Percentiles rank a stretch among this genome's conserved stretches.
Evolutionary conservation across 1,140 invertebrate species (phyloP).

Genomic region (Tetramorium alpestre): DNA sequence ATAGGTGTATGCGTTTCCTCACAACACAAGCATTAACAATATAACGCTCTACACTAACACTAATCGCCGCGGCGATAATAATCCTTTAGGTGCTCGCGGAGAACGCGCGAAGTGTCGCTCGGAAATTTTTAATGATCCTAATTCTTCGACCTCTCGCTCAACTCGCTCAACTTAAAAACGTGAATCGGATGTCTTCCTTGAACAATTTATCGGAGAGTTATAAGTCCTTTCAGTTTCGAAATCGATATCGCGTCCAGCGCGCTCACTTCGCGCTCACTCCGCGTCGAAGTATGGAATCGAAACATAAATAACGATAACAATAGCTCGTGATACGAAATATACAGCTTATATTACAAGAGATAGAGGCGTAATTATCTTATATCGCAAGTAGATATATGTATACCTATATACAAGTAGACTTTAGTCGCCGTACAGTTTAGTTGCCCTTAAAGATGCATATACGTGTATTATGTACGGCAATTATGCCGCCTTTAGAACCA

Average conservation of each 20-base stretch:
- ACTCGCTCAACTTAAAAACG: neutral
- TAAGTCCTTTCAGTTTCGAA: neutral
- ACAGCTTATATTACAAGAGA: slow-evolving; percentile 84
- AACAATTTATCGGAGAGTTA: neutral
- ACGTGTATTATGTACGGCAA: slow-evolving; percentile 41
- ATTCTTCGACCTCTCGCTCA: neutral
- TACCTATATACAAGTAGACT: slow-evolving; percentile 69
- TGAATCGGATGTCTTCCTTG: neutral
- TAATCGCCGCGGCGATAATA: slow-evolving; percentile 79
- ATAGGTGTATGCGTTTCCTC: slow-evolving; percentile 77
- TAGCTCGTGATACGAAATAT: slow-evolving; percentile 82
- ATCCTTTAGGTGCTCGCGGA: slow-evolving; percentile 70
- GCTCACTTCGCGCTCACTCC: slow-evolving; percentile 28
- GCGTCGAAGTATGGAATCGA: slow-evolving; percentile 63
- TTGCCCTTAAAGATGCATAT: slow-evolving; percentile 60
- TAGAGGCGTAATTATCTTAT: slow-evolving; percentile 70
- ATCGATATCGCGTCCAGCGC: neutral
- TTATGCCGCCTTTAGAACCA: slow-evolving; percentile 29
- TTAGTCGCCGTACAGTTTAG: slow-evolving; percentile 57
- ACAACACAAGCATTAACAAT: slow-evolving; percentile 84
- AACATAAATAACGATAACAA: slow-evolving; percentile 84
- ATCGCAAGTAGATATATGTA: slow-evolving; percentile 58
- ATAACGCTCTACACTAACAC: slow-evolving; percentile 81
- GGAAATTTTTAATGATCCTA: neutral
- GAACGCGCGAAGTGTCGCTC: slow-evolving; percentile 63